A percentile compares a stretch with the other conserved stretches of the same genome.
Conservation (phyloP, 2,888 invertebrate species). For the Odontocerum albicorne region DNA sequence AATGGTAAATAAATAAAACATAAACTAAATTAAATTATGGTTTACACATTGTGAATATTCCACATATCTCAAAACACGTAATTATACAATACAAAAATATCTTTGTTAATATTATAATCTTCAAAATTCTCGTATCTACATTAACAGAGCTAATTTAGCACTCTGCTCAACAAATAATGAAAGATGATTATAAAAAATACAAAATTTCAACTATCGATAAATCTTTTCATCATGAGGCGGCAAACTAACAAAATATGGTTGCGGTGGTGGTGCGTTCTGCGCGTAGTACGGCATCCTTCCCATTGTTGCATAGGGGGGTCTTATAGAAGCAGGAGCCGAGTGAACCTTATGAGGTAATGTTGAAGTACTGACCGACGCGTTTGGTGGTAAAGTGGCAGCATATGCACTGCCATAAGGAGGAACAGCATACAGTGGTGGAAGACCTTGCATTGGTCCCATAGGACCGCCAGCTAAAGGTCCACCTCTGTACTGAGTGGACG, state of each 20-base stretch:
- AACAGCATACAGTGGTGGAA: conserved; percentile 59
- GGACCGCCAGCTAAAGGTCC: conserved; percentile 66
- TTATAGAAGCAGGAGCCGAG: conserved; percentile 54
- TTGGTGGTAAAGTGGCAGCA: conserved; percentile 60
- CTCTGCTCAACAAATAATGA: too few relatives aligned
- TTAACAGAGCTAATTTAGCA: too few relatives aligned
- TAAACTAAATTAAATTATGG: too few relatives aligned
- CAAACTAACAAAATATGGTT: conserved; percentile 65
- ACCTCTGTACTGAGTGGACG: conserved; percentile 67
- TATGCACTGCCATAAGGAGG: conserved; percentile 57
- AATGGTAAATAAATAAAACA: too few relatives aligned
- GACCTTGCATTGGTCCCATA: conserved; percentile 58
- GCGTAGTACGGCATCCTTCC: conserved; percentile 60
- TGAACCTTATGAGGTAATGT: conserved; percentile 69
- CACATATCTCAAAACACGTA: too few relatives aligned
- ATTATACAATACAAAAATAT: too few relatives aligned
- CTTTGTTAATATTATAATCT: too few relatives aligned
- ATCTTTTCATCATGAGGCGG: conserved; percentile 66
- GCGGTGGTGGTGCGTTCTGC: conserved; percentile 39
- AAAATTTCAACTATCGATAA: conserved; percentile 62
- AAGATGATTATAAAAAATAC: too few relatives aligned
- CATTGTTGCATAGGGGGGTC: conserved; percentile 64
- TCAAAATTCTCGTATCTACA: too few relatives aligned
- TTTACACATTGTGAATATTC: too few relatives aligned
- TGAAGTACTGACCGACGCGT: conserved; percentile 58